Conservation (phyloP, 2,113 vertebrate genomes). For the Dromaius novaehollandiae region DNA sequence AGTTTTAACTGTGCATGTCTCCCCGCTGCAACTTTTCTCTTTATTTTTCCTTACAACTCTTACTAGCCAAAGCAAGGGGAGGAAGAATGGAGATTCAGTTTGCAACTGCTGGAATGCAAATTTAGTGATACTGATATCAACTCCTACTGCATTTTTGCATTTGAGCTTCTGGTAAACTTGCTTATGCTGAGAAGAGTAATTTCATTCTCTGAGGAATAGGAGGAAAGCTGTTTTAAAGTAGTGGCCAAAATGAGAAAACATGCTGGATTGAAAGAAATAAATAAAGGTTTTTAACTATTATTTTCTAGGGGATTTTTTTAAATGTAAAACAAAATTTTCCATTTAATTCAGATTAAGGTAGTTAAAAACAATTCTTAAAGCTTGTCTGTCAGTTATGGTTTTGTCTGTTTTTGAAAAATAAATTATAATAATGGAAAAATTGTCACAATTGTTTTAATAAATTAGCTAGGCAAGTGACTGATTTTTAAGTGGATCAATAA, state of each 20-base stretch:
- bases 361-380: neutral
- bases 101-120: conserved; percentile 43
- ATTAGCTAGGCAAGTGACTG: neutral
- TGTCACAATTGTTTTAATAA: neutral
- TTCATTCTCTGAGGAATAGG: conserved; percentile 19
- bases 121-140: neutral
- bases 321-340: neutral
- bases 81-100: neutral
- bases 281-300: conserved; percentile 28
- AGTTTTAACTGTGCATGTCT: neutral
- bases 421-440: neutral
- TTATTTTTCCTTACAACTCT: neutral
- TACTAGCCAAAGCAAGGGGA: neutral
- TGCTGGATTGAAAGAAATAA: neutral
- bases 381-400: neutral
- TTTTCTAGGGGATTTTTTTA: neutral
- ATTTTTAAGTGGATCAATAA: neutral
- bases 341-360: neutral
- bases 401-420: neutral
- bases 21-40: neutral
- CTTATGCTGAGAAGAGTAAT: conserved; percentile 48
- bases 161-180: conserved; percentile 36
- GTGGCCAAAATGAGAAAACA: conserved; percentile 1
- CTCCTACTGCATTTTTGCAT: neutral
- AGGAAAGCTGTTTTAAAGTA: neutral